Conservation (phyloP, 2,888 invertebrate genomes). For the Eumerus sabulonum region DNA sequence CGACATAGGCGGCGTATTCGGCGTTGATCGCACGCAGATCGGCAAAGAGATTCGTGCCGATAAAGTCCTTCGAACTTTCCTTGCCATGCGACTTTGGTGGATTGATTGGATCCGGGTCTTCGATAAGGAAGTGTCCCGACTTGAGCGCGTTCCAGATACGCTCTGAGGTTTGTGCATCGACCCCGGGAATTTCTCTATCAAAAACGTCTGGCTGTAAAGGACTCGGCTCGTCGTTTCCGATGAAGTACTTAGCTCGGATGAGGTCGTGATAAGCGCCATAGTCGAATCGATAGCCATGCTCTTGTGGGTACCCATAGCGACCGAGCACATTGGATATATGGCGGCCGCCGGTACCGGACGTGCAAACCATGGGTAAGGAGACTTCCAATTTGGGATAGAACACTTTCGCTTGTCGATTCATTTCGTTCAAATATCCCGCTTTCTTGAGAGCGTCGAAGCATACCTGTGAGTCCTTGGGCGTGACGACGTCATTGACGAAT, state of each 20-base stretch:
- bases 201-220: slow-evolving; percentile 40
- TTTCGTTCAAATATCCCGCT: slow-evolving; percentile 18
- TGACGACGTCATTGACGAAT: slow-evolving; percentile 15
- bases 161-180: neutral
- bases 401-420: slow-evolving; percentile 15
- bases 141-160: slow-evolving; percentile 48
- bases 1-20: slow-evolving; percentile 15
- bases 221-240: slow-evolving; percentile 13
- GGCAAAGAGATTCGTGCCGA: slow-evolving; percentile 9
- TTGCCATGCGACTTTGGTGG: slow-evolving; percentile 30
- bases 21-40: slow-evolving; percentile 13
- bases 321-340: slow-evolving; percentile 46
- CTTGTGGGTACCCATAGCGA: slow-evolving; percentile 47
- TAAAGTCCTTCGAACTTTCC: slow-evolving; percentile 5
- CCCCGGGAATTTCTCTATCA: slow-evolving; percentile 16
- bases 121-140: slow-evolving; percentile 9
- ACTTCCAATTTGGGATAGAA: slow-evolving; percentile 27
- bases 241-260: slow-evolving; percentile 50
- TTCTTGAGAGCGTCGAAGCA: slow-evolving; percentile 32
- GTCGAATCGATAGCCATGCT: slow-evolving; percentile 55
- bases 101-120: slow-evolving; percentile 27
- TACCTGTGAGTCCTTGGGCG: neutral
- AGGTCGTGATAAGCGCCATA: slow-evolving; percentile 44
- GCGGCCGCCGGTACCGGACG: slow-evolving; percentile 20
- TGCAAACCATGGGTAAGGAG: slow-evolving; percentile 37